These are phyloP conservation scores for Phataginus tetradactyla DNA, from an alignment of 2,797 vertebrate species.

Conservation along the genomic window DNA sequence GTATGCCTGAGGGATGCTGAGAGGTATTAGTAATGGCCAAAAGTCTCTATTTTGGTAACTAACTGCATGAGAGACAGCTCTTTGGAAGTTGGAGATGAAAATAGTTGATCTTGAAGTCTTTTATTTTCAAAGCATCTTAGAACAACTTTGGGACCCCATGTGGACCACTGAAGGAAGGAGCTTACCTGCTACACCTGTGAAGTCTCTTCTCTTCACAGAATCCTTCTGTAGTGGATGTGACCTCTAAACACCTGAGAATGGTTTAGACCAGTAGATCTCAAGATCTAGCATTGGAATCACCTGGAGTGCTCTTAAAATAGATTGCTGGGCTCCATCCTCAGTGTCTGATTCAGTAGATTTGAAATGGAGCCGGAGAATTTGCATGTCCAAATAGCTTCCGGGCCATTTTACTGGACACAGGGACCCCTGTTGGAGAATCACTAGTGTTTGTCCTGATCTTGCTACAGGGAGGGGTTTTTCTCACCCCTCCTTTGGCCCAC, in stretches of 20 bases:
- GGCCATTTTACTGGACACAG: neutral
- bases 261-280: neutral
- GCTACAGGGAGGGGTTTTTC: no score
- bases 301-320: neutral
- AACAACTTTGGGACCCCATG: neutral
- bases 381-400: neutral
- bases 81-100: neutral
- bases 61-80: neutral
- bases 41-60: neutral
- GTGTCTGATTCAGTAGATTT: neutral
- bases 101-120: neutral
- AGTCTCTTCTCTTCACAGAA: neutral
- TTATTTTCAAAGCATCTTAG: neutral
- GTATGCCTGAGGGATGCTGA: neutral
- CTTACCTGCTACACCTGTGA: neutral
- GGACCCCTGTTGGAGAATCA: accelerated
- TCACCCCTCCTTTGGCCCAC: no score
- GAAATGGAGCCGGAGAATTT: neutral
- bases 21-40: neutral
- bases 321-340: neutral
- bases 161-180: neutral
- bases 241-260: neutral
- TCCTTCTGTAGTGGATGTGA: neutral
- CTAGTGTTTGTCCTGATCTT: no score
- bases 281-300: neutral